phyloP scores from a whole-genome alignment of 2,113 vertebrate species.

The Otis tarda region DNA sequence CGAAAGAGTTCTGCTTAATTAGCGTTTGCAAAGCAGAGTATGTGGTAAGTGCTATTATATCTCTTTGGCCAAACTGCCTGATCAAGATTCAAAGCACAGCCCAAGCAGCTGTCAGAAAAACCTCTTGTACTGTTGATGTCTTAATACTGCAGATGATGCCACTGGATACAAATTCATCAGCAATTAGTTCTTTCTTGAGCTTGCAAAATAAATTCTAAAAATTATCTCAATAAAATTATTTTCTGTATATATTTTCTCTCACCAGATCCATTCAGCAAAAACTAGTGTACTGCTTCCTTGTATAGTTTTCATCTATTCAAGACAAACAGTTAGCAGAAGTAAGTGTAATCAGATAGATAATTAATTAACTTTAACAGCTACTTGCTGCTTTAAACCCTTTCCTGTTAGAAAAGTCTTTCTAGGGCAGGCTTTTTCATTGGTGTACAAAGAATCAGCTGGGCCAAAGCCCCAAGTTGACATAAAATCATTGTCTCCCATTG shows the following conservation, averaged over 20 bases:
- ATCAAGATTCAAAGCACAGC: constrained; percentile 37
- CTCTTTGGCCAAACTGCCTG: neutral
- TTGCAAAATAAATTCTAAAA: neutral
- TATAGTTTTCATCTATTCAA: neutral
- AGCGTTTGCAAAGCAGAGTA: neutral
- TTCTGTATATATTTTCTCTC: neutral
- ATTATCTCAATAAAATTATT: neutral
- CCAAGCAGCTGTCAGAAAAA: constrained; percentile 18
- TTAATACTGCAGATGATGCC: neutral
- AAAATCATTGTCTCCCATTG: neutral
- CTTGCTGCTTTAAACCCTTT: neutral
- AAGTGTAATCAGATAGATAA: neutral
- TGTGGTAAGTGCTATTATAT: neutral
- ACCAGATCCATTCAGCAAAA: neutral
- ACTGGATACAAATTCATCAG: constrained; percentile 17
- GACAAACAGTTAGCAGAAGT: neutral
- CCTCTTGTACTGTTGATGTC: neutral
- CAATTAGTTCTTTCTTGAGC: neutral
- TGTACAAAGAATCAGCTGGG: neutral
- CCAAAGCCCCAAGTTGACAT: neutral
- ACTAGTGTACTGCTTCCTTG: neutral
- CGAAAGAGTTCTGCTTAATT: neutral
- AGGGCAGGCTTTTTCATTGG: neutral
- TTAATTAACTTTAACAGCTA: neutral
- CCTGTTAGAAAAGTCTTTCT: neutral